Conservation (phyloP, 2,888 invertebrate genomes). For the Hybos culiciformis region DNA sequence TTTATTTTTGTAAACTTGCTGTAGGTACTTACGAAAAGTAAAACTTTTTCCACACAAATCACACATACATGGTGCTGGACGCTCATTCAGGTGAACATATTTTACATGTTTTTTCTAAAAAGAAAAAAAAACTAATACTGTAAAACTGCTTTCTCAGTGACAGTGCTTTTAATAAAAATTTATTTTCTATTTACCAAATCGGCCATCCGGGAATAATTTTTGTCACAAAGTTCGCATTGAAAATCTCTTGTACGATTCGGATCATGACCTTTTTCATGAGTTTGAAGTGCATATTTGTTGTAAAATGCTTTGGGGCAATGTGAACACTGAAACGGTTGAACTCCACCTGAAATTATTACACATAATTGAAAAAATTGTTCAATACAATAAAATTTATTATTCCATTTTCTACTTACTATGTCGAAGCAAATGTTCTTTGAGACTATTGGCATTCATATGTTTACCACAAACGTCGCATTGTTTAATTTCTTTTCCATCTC, state of each 20-base stretch:
- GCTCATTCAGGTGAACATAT: neutral
- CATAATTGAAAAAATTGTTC: neutral
- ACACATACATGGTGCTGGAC: slow-evolving; percentile 1
- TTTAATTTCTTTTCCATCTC: slow-evolving; percentile 25
- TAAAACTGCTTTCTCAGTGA: no score
- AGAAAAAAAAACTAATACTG: no score
- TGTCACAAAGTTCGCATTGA: neutral
- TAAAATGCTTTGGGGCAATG: neutral
- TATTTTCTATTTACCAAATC: no score
- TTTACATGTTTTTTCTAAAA: neutral
- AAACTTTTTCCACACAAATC: slow-evolving; percentile 10
- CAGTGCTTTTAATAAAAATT: no score
- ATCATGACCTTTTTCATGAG: neutral
- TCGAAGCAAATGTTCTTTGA: slow-evolving; percentile 32
- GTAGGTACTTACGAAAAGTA: no score
- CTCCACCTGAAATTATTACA: neutral
- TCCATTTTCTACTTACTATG: slow-evolving; percentile 19
- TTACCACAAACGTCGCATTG: slow-evolving; percentile 33
- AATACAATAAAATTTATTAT: neutral
- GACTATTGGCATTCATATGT: slow-evolving; percentile 31
- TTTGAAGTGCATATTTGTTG: neutral
- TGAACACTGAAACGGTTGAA: neutral
- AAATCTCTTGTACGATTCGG: neutral
- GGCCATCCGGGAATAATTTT: neutral
- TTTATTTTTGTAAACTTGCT: no score